Conservation (phyloP, 2,113 vertebrate species). For the Dolichallabes microphthalmus region DNA sequence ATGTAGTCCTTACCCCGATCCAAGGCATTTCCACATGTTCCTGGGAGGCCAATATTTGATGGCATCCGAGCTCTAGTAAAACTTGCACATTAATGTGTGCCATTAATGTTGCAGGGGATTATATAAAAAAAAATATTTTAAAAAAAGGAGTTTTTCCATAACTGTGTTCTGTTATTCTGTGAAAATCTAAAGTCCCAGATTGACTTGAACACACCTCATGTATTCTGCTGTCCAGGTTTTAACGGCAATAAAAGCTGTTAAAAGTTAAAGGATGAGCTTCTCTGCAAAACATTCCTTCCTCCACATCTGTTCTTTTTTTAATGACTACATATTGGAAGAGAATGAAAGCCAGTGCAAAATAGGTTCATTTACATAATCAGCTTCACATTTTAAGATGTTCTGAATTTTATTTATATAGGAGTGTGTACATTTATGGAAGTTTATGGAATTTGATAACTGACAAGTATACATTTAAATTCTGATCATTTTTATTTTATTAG, state of each 20-base stretch:
- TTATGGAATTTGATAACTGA: neutral
- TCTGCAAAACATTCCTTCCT: neutral
- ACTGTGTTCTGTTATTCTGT: no score
- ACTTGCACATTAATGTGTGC: no score
- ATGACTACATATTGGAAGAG: neutral
- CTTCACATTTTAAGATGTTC: neutral
- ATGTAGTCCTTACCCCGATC: no score
- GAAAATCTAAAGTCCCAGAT: no score
- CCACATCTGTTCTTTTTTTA: neutral
- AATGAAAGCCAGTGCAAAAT: neutral
- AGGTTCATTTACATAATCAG: neutral
- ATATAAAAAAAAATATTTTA: no score
- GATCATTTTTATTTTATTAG: no score
- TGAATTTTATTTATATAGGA: neutral
- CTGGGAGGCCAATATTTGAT: no score
- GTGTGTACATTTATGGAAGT: neutral
- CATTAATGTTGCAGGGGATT: no score
- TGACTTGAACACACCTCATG: no score
- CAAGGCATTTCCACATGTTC: no score
- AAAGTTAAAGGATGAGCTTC: neutral
- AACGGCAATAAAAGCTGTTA: neutral
- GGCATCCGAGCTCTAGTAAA: no score
- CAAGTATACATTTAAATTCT: neutral
- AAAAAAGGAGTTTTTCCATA: no score
- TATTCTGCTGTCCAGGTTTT: neutral